These are phyloP conservation scores for Phyto melanocephala DNA, from an alignment of 2,888 invertebrate species.

Conservation along the genomic window DNA sequence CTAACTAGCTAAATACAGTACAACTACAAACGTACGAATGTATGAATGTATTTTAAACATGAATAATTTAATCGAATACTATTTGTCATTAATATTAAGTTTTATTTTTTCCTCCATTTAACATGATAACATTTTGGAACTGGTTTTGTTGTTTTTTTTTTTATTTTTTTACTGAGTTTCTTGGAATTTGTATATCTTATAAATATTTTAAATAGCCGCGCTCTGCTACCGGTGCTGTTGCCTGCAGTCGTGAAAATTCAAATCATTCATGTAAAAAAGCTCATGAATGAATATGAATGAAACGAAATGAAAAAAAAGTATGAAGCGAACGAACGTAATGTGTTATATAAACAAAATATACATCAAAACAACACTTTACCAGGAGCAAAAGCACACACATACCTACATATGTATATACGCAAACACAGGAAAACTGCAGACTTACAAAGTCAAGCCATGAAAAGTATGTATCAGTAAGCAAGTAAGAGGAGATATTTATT, in stretches of 20 bases:
- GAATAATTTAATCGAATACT: conserved; percentile 29
- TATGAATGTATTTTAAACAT: not conserved
- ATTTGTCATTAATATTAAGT: not conserved
- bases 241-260: conserved; percentile 36
- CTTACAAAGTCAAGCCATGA: no score
- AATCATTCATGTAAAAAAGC: conserved; percentile 46
- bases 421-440: no score
- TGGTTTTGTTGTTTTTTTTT: conserved; percentile 7
- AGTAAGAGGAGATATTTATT: no score
- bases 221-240: not conserved
- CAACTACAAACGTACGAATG: not conserved
- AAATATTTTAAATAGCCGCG: conserved; percentile 26
- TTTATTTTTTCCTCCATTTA: conserved; percentile 5
- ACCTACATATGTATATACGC: no score
- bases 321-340: conserved; percentile 23
- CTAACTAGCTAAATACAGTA: not conserved
- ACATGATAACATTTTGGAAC: conserved; percentile 30
- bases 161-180: no score
- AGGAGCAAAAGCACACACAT: not conserved
- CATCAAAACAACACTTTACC: conserved; percentile 2
- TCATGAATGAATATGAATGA: conserved; percentile 53
- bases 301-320: not conserved
- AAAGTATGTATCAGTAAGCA: no score
- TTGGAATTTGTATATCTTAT: conserved; percentile 32
- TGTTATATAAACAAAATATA: conserved; percentile 23